Percentiles rank a stretch among this genome's conserved stretches.
These are phyloP conservation scores for Andrena bicolor DNA, from an alignment of 2,888 invertebrate species.

Conservation along the genomic window DNA sequence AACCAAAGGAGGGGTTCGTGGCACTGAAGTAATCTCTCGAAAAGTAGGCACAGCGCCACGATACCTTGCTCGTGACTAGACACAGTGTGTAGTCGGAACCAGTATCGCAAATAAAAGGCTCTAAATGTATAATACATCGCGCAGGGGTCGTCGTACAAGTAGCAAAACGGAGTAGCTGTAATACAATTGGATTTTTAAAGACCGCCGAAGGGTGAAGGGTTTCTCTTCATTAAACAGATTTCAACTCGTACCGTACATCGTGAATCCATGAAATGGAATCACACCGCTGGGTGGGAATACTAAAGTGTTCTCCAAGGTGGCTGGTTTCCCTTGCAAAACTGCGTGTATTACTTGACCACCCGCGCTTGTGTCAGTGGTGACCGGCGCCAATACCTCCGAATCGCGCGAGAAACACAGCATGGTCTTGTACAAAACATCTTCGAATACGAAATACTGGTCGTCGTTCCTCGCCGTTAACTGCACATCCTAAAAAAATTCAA, in stretches of 20 bases:
- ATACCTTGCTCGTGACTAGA: conserved; percentile 97
- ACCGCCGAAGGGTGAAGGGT: not conserved
- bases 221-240: not conserved
- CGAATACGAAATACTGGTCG: conserved; percentile 99
- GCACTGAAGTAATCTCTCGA: conserved; percentile 95
- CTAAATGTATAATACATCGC: conserved; percentile 95
- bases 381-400: conserved; percentile 90
- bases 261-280: conserved; percentile 98
- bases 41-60: conserved; percentile 94
- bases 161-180: conserved; percentile 97
- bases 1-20: conserved; percentile 96
- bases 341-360: conserved; percentile 89
- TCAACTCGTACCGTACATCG: conserved; percentile 94
- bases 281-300: conserved; percentile 97
- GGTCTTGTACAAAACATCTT: conserved; percentile 97
- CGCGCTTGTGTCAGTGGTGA: conserved; percentile 87
- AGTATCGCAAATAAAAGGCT: conserved; percentile 96
- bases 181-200: conserved; percentile 61
- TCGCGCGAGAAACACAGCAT: conserved; percentile 97
- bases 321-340: conserved; percentile 90
- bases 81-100: conserved; percentile 96
- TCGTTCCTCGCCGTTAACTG: conserved; percentile 98
- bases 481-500: conserved; percentile 88
- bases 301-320: conserved; percentile 89
- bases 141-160: conserved; percentile 95